Conservation (phyloP, 1,140 invertebrate genomes). For the Dreissena rostriformis region DNA sequence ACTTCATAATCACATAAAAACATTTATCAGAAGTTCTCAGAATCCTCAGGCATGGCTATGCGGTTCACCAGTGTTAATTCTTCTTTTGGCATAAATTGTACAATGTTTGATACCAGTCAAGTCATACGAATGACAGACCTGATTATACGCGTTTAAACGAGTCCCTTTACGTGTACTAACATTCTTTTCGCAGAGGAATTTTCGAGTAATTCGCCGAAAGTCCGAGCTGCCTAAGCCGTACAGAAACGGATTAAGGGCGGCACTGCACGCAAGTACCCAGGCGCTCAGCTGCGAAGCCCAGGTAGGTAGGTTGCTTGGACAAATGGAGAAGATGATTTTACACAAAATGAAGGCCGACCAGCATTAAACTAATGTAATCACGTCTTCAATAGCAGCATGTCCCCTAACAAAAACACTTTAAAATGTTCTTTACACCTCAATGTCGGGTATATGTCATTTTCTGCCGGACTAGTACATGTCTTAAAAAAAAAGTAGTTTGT, state of each 20-base stretch:
- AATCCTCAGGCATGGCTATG: no score
- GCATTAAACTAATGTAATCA: constrained; percentile 70
- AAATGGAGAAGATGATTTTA: constrained; percentile 59
- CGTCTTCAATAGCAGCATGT: no score
- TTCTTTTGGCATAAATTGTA: background rate
- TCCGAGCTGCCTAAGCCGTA: constrained; percentile 75
- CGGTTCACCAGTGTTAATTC: background rate
- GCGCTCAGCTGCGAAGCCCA: constrained; percentile 60
- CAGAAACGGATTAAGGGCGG: constrained; percentile 74
- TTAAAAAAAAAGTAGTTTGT: no score
- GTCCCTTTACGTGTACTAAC: no score
- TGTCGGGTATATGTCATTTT: no score
- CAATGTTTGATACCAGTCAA: constrained; percentile 31
- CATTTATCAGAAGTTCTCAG: no score
- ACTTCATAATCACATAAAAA: no score
- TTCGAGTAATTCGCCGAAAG: constrained; percentile 67
- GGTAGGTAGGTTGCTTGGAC: constrained; percentile 52
- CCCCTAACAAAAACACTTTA: no score
- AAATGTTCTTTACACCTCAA: no score
- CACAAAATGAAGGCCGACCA: constrained; percentile 71
- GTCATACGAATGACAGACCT: constrained; percentile 27
- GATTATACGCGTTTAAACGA: constrained; percentile 26
- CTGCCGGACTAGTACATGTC: no score
- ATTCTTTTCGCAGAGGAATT: constrained; percentile 49
- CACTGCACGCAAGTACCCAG: constrained; percentile 69